Conservation (phyloP, 1,140 invertebrate species). For the Listronotus oregonensis region DNA sequence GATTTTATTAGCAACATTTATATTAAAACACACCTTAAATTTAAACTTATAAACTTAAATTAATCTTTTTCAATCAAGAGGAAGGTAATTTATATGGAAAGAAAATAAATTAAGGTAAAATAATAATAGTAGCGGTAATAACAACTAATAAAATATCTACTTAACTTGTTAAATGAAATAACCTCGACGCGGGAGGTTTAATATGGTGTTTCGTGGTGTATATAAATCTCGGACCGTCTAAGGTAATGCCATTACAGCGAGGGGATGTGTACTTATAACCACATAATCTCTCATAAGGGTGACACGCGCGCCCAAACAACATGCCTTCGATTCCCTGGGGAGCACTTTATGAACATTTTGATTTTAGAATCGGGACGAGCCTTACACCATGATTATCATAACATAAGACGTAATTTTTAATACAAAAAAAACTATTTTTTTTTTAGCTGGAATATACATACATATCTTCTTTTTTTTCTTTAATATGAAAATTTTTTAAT, state of each 20-base stretch:
- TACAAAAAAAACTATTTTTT: no score
- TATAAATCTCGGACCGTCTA: slow-evolving; percentile 27
- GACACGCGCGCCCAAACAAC: slow-evolving; percentile 33
- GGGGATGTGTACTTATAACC: slow-evolving; percentile 39
- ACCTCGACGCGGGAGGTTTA: slow-evolving; percentile 24
- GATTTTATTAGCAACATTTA: no score
- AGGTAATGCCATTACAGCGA: slow-evolving; percentile 20
- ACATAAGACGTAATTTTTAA: no score
- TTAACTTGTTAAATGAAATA: slow-evolving; percentile 40
- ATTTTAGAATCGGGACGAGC: slow-evolving; percentile 10
- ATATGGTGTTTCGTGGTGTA: slow-evolving; percentile 38
- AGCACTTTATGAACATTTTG: slow-evolving; percentile 36
- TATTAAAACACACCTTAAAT: no score
- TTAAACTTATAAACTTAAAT: not conserved
- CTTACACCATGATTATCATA: not conserved
- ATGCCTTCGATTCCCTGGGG: slow-evolving; percentile 29
- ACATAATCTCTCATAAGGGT: slow-evolving; percentile 40
- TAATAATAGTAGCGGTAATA: slow-evolving; percentile 32
- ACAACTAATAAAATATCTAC: slow-evolving; percentile 37
- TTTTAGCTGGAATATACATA: no score
- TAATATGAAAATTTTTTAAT: no score
- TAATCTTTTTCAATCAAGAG: slow-evolving; percentile 35
- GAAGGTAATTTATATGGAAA: slow-evolving; percentile 26
- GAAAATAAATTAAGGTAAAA: slow-evolving; percentile 31
- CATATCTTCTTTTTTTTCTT: no score